phyloP scores from a whole-genome alignment of 64 coral and sea anemone genomes.

The Montipora foliosa region DNA sequence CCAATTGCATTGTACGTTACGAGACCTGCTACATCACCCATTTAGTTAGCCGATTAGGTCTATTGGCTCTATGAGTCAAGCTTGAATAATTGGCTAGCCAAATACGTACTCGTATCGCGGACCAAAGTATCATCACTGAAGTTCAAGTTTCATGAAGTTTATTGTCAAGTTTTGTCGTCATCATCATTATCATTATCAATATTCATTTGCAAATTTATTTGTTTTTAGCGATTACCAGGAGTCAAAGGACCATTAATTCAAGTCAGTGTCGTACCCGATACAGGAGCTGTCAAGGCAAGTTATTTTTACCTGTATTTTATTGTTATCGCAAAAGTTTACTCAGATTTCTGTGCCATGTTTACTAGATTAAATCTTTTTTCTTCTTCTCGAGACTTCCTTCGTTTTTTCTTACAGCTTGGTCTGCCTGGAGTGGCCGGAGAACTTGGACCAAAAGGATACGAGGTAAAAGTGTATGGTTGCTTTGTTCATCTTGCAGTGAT shows the following conservation, averaged over 20 bases:
- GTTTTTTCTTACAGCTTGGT: background rate
- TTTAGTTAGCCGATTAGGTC: too few relatives aligned
- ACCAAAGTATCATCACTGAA: too few relatives aligned
- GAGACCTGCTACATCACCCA: too few relatives aligned
- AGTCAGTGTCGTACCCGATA: conserved; percentile 3
- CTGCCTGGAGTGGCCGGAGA: conserved; percentile 1
- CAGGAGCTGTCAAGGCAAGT: background rate
- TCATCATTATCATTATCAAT: background rate
- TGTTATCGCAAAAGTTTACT: background rate
- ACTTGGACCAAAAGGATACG: conserved; percentile 11
- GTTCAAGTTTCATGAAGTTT: too few relatives aligned
- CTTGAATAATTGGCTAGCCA: too few relatives aligned
- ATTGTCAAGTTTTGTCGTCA: background rate
- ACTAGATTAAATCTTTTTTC: background rate
- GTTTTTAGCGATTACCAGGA: conserved; percentile 12
- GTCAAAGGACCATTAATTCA: conserved; percentile 21
- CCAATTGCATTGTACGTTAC: too few relatives aligned
- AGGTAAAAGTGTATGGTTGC: background rate
- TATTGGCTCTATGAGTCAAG: too few relatives aligned
- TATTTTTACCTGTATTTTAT: background rate
- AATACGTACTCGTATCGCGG: too few relatives aligned
- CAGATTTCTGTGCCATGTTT: background rate
- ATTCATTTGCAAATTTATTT: background rate
- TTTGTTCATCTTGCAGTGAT: background rate
- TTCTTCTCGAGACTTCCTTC: background rate